phyloP scores from a whole-genome alignment of 2,797 vertebrate genomes.

The Petrocephalus sullivani region DNA sequence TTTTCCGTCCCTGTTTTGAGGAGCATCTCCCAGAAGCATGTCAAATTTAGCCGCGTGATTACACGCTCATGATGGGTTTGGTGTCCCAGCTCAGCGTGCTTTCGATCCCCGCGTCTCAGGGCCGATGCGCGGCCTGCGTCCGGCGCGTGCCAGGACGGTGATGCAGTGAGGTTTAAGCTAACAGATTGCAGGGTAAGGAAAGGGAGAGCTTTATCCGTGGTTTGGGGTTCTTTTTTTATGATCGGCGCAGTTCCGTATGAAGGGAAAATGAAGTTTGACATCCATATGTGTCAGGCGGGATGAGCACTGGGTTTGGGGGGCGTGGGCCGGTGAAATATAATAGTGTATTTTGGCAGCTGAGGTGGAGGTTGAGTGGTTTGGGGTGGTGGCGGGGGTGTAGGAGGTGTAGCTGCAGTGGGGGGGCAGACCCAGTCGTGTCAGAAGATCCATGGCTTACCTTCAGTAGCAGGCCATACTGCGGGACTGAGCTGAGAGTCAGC shows the following conservation, averaged over 20 bases:
- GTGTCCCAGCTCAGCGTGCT: background rate
- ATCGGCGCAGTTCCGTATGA: background rate
- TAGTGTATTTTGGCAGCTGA: background rate
- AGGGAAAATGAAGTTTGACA: background rate
- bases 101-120: background rate
- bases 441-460: background rate
- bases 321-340: background rate
- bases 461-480: background rate
- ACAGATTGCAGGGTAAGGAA: conserved; percentile 2
- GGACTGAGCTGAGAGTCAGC: background rate
- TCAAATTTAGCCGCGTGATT: background rate
- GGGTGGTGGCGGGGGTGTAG: background rate
- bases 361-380: background rate
- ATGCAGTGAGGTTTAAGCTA: background rate
- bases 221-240: background rate
- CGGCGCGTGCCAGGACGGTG: background rate
- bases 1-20: background rate
- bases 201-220: background rate
- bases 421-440: background rate
- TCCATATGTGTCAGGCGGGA: background rate
- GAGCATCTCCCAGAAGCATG: background rate
- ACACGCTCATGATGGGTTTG: background rate
- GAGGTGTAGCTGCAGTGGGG: background rate
- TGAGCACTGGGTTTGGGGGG: background rate
- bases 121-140: too few species aligned